phyloP scores from a whole-genome alignment of 2,888 invertebrate genomes.

The Drosophila antonietae region DNA sequence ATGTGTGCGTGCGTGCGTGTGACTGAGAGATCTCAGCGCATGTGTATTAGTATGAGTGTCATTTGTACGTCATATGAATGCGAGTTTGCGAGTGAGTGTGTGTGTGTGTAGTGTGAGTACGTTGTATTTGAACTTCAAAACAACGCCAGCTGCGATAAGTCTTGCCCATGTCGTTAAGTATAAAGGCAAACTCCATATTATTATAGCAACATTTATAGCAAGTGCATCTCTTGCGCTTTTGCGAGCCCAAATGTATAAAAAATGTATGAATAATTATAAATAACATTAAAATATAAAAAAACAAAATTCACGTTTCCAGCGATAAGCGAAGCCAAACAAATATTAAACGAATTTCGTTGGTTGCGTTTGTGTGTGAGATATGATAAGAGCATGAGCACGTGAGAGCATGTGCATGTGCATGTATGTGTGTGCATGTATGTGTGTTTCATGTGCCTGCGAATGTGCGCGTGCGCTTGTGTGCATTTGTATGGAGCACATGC shows the following conservation, averaged over 20 bases:
- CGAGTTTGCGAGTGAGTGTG: neutral
- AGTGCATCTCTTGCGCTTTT: neutral
- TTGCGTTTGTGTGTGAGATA: conserved; percentile 15
- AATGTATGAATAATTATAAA: neutral
- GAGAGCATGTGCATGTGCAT: neutral
- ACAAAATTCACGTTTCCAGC: neutral
- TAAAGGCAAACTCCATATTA: neutral
- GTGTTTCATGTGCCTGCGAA: neutral
- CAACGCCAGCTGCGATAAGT: conserved; percentile 22
- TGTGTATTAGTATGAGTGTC: neutral
- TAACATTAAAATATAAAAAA: neutral
- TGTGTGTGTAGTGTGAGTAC: conserved; percentile 10
- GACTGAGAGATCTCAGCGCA: neutral
- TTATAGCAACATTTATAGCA: conserved; percentile 8
- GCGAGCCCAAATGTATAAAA: neutral
- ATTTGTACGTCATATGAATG: conserved; percentile 1
- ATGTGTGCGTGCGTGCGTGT: conserved; percentile 21
- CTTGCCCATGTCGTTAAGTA: neutral
- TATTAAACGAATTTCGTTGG: neutral
- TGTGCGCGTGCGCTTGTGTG: conserved; percentile 5
- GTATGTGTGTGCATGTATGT: neutral
- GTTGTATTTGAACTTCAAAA: conserved; percentile 5
- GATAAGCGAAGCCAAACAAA: conserved; percentile 6
- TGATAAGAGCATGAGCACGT: conserved; percentile 21
- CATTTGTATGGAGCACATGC: neutral